A percentile compares a stretch with the other conserved stretches of the same genome.
Evolutionary conservation across 2,113 vertebrate species (phyloP).

Genomic region (Onychostruthus taczanowskii): DNA sequence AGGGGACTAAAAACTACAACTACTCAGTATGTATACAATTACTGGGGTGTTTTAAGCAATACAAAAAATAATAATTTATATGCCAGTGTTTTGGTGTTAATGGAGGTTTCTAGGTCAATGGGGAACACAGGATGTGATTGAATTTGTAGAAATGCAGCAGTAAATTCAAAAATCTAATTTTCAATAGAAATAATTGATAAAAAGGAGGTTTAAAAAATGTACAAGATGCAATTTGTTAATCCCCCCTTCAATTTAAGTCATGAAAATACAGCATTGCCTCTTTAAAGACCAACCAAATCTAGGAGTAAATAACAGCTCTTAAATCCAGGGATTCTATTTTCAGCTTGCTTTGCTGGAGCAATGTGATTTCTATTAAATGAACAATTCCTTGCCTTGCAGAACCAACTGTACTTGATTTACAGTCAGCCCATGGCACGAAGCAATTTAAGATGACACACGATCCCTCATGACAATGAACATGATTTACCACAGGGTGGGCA

Average conservation of each 20-base stretch:
- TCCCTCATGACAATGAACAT: background rate
- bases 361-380: constrained; percentile 27
- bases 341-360: background rate
- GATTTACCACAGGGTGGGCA: constrained; percentile 6
- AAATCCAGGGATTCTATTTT: background rate
- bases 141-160: background rate
- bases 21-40: background rate
- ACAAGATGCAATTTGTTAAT: background rate
- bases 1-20: background rate
- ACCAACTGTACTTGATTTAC: constrained; percentile 35
- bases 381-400: constrained; percentile 28
- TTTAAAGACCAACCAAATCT: background rate
- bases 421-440: background rate
- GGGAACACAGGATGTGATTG: background rate
- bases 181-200: background rate
- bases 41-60: background rate
- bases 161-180: background rate
- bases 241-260: background rate
- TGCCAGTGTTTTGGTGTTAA: background rate
- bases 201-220: background rate
- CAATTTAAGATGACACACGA: background rate
- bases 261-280: background rate
- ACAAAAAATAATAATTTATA: background rate
- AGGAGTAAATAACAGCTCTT: background rate
- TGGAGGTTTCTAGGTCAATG: constrained; percentile 52